Base-by-base conservation (phyloP, 1,140 invertebrate genomes). In the Aphaenogaster ashmeadi region DNA sequence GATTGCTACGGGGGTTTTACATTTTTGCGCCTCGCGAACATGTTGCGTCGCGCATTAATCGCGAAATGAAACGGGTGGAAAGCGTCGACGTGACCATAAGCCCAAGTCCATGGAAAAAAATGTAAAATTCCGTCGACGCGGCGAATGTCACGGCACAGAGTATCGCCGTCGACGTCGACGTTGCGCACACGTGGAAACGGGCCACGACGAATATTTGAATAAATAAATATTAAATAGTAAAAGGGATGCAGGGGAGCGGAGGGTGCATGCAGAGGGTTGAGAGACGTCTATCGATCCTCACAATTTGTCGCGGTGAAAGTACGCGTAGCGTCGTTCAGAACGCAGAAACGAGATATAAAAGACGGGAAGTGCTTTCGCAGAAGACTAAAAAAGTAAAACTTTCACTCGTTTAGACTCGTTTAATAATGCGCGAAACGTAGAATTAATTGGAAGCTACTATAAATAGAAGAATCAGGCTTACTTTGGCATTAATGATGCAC, bases 151-250 rank as follows among this genome's bases (percentile, higher is more conserved):
- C 84, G 62, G 84, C 60, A 78, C 60, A 52, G 62, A 86, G 52
- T 44, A 78, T 44, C 56, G 58, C 47, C 74, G 74, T 67, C 74
- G 60, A 86, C 74, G 74, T 66, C 58, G 41, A 47, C 72, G 74
- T 69, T 69, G 77, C 75, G 77, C 60, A 60, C 85, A 80, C 75
- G 77, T 79, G 75, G 62, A 87, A 87, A 81, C 85, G 77, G 64
- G 54, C 66, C 79, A 83, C 78, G 86, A 72, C 86, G 78, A 87
- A 87, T 87, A 87, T 87, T 87, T 87, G 86, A 87, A 87, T 87
- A 87, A 84, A 87, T 87, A 87, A 87, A 87, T 87, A 87, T 83
- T 83, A 87, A 87, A 87, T 87, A 78, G 78, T n/a, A 36, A 27
- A 44, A 47, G 15, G 21, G 27, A 1, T 7, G 41, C 1, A 36